Conservation (phyloP, 2,797 vertebrate genomes). For the Hypotaenidia okinawae region DNA sequence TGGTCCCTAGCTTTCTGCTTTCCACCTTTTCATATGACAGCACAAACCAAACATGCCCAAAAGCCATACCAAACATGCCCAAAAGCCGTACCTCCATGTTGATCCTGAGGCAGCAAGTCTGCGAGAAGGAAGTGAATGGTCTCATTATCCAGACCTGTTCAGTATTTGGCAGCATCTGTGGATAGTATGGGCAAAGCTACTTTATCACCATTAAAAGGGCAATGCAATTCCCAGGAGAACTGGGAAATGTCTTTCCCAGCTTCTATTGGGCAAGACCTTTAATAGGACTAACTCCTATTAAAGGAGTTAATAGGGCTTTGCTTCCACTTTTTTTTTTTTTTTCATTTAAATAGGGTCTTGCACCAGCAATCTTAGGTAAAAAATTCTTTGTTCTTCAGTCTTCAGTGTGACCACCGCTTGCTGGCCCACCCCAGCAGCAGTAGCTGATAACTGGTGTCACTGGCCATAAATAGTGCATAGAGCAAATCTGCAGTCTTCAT, state of each 20-base stretch:
- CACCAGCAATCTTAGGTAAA: neutral
- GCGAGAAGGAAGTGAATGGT: neutral
- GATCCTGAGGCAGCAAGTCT: neutral
- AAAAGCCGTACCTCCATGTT: rapidly evolving
- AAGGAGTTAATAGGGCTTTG: no score
- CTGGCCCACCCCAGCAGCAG: neutral
- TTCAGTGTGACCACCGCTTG: neutral
- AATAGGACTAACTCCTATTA: neutral
- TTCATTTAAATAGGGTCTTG: neutral
- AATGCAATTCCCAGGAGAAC: neutral
- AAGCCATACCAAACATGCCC: neutral
- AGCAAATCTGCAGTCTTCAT: neutral
- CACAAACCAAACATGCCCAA: neutral
- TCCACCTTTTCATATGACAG: rapidly evolving
- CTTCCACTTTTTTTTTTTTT: neutral
- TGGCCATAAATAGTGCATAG: neutral
- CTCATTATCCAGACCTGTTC: neutral
- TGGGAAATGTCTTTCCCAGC: neutral
- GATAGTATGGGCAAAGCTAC: neutral
- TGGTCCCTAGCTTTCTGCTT: neutral
- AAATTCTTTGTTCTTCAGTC: neutral
- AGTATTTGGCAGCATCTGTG: neutral
- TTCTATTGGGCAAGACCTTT: neutral
- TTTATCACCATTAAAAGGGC: slow-evolving; percentile 11
- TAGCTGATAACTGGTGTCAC: neutral